phyloP scores from a whole-genome alignment of 2,888 invertebrate species.

The Pecten maximus region DNA sequence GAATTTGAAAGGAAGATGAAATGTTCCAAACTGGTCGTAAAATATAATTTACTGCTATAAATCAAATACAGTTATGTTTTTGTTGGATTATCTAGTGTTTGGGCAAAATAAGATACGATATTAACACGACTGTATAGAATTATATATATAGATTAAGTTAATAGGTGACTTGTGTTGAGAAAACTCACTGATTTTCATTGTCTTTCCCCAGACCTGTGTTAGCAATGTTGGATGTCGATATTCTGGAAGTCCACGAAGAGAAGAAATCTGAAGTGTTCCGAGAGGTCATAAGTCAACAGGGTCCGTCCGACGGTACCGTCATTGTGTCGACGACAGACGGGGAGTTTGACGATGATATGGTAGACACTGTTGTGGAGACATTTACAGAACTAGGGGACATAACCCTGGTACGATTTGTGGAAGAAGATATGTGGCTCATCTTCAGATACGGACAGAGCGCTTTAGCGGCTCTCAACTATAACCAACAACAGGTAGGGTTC shows the following conservation, averaged over 20 bases:
- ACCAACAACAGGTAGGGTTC: slow-evolving; percentile 77
- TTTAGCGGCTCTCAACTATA: slow-evolving; percentile 84
- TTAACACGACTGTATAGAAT: no score
- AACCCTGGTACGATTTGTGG: slow-evolving; percentile 93
- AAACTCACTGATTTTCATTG: no score
- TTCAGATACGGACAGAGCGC: slow-evolving; percentile 95
- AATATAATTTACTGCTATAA: no score
- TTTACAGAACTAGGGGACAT: slow-evolving; percentile 92
- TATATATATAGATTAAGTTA: no score
- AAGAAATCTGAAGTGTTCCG: slow-evolving; percentile 91
- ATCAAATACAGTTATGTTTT: no score
- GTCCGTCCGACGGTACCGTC: slow-evolving; percentile 97
- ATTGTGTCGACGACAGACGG: slow-evolving; percentile 87
- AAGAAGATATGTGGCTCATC: slow-evolving; percentile 94
- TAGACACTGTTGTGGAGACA: slow-evolving; percentile 90
- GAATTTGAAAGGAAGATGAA: no score
- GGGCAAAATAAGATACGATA: no score
- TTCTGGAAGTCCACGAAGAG: slow-evolving; percentile 90
- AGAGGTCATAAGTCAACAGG: slow-evolving; percentile 86
- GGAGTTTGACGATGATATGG: slow-evolving; percentile 88
- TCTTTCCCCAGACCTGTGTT: slow-evolving; percentile 90
- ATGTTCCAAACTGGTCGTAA: no score
- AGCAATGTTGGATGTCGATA: slow-evolving; percentile 94
- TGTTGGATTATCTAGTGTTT: no score
- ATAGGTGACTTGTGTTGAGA: no score